phyloP scores from a whole-genome alignment of 2,797 vertebrate genomes.

The Arctocebus calabarensis region DNA sequence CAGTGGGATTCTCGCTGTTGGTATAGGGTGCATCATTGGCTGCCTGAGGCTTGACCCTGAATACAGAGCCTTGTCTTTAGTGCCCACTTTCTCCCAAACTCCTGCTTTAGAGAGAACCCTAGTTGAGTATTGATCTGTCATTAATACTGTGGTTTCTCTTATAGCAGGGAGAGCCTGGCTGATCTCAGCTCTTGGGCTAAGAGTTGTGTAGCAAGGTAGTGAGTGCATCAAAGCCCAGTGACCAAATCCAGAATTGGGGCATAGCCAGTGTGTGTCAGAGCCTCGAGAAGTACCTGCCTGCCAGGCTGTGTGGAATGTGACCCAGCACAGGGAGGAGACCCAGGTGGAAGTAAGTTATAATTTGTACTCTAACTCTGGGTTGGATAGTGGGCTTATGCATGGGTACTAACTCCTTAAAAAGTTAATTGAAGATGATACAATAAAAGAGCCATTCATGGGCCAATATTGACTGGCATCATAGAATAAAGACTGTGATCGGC shows the following conservation, averaged over 20 bases:
- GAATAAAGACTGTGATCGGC: rapidly evolving
- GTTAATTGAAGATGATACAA: not conserved
- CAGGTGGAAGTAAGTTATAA: not conserved
- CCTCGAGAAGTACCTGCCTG: not conserved
- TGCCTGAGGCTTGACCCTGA: rapidly evolving
- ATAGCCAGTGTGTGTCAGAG: rapidly evolving
- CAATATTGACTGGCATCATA: rapidly evolving
- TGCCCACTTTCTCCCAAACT: not conserved
- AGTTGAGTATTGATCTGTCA: rapidly evolving
- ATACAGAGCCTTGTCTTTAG: not conserved
- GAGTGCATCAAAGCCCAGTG: rapidly evolving
- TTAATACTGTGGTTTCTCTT: not conserved
- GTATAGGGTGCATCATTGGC: rapidly evolving
- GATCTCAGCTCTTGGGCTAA: too few species aligned
- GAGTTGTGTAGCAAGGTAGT: rapidly evolving
- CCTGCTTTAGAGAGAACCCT: rapidly evolving
- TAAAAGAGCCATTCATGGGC: not conserved
- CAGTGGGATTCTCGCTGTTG: rapidly evolving
- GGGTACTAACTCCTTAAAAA: not conserved
- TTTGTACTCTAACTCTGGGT: not conserved
- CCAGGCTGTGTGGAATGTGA: rapidly evolving
- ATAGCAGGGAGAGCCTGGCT: not conserved
- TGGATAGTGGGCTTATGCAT: not conserved
- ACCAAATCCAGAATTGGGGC: rapidly evolving
- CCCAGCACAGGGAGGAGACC: too few species aligned